Evolutionary conservation across 1,140 invertebrate genomes (phyloP).

Genomic region (Radopholus similis): DNA sequence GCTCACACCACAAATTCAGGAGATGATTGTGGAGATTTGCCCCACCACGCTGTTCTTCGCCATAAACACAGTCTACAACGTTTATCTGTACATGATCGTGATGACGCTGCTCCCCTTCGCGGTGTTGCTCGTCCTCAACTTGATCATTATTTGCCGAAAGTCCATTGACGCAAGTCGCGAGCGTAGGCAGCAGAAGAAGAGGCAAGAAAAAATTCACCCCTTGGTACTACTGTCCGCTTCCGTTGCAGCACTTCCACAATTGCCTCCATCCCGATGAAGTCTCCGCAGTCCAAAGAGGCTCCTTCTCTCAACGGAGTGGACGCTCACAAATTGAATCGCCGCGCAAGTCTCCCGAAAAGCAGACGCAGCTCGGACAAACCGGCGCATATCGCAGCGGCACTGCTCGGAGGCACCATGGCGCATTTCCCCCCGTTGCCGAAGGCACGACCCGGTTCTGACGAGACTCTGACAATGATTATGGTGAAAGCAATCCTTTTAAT

Average conservation of each 20-base stretch:
- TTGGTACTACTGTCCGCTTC: background rate
- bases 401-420: background rate
- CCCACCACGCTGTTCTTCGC: slow-evolving; percentile 54
- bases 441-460: slow-evolving; percentile 30
- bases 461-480: slow-evolving; percentile 59
- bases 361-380: too few species aligned
- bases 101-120: slow-evolving; percentile 59
- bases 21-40: slow-evolving; percentile 57
- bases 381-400: background rate
- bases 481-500: slow-evolving; percentile 20
- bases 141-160: slow-evolving; percentile 48
- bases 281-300: background rate
- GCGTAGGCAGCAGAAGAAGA: slow-evolving; percentile 8
- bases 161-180: slow-evolving; percentile 23
- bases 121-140: slow-evolving; percentile 52
- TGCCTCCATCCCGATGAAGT: slow-evolving; percentile 2
- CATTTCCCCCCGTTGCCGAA: slow-evolving; percentile 6
- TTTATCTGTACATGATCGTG: slow-evolving; percentile 58
- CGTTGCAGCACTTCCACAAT: background rate
- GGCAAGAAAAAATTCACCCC: background rate
- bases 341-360: slow-evolving; percentile 17
- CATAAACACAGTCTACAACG: slow-evolving; percentile 57
- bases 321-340: background rate
- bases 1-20: too few species aligned
- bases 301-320: slow-evolving; percentile 6